Evolutionary conservation across 2,888 invertebrate species (phyloP).

Genomic region (Baronia brevicornis): DNA sequence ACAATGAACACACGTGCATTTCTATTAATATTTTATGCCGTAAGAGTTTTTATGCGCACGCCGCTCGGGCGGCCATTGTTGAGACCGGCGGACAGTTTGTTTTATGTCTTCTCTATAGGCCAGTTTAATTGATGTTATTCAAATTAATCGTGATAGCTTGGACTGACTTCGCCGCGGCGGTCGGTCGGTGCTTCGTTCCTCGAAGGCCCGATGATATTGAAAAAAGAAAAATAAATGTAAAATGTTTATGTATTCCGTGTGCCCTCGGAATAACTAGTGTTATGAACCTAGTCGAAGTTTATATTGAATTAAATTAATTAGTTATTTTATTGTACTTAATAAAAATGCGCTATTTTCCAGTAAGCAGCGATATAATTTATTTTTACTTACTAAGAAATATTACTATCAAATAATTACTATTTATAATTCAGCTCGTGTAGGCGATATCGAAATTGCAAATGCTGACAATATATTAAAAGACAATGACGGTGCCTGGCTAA

Average conservation of each 20-base stretch:
- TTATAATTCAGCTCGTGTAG: constrained; percentile 10
- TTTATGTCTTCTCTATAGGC: constrained; percentile 49
- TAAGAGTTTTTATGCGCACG: constrained; percentile 57
- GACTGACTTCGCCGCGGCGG: constrained; percentile 19
- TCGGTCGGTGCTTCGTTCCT: constrained; percentile 24
- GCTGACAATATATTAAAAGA: constrained; percentile 22
- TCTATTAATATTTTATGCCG: constrained; percentile 75
- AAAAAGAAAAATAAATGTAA: constrained; percentile 24
- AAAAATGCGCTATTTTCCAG: no score
- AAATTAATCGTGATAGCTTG: constrained; percentile 42
- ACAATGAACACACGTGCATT: constrained; percentile 75
- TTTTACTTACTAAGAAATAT: no score
- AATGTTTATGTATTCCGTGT: constrained; percentile 14
- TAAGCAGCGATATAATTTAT: no score
- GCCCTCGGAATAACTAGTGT: constrained; percentile 10
- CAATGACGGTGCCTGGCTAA: constrained; percentile 37
- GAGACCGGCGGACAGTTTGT: constrained; percentile 48
- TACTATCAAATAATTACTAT: no score
- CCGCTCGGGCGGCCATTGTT: constrained; percentile 49
- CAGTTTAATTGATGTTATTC: constrained; percentile 51
- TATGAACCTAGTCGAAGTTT: constrained; percentile 1
- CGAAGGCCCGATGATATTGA: constrained; percentile 29
- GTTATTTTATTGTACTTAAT: no score
- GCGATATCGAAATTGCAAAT: constrained; percentile 15
- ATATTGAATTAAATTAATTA: no score